Conservation (phyloP, 2,113 vertebrate species). For the Larimichthys crocea region DNA sequence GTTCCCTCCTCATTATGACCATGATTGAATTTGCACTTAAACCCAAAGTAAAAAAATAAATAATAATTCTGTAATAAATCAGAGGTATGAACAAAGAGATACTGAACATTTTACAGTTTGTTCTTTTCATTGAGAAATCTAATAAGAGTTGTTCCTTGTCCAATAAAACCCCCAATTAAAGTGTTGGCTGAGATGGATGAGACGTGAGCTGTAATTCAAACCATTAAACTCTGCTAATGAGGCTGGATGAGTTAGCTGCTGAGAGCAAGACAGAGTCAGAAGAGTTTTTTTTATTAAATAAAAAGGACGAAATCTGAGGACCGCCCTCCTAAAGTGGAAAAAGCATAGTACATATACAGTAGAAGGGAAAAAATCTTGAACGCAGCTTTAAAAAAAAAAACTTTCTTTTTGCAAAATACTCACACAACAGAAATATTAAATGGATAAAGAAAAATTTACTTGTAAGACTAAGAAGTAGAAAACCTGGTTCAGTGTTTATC, state of each 20-base stretch:
- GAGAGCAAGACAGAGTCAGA: conserved; percentile 17
- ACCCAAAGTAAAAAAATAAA: conserved; percentile 45
- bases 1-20: conserved; percentile 14
- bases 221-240: conserved; percentile 67
- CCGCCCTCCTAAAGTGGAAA: not conserved
- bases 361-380: not conserved
- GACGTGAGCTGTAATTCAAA: conserved; percentile 62
- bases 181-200: conserved; percentile 32
- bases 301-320: not conserved
- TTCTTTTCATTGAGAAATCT: conserved; percentile 57
- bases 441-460: too few relatives aligned
- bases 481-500: too few relatives aligned
- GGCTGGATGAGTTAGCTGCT: conserved; percentile 33
- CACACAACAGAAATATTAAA: too few relatives aligned
- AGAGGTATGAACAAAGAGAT: conserved; percentile 23
- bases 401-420: not conserved
- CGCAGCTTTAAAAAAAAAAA: not conserved
- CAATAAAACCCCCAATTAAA: conserved; percentile 64
- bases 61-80: conserved; percentile 22
- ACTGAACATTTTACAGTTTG: conserved; percentile 52
- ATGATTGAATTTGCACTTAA: conserved; percentile 23
- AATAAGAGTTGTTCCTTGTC: conserved; percentile 61
- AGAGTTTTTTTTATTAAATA: not conserved
- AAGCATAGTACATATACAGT: not conserved
- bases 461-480: too few relatives aligned